Conservation (phyloP, 2,113 vertebrate genomes). For the Rhinolophus sinicus region DNA sequence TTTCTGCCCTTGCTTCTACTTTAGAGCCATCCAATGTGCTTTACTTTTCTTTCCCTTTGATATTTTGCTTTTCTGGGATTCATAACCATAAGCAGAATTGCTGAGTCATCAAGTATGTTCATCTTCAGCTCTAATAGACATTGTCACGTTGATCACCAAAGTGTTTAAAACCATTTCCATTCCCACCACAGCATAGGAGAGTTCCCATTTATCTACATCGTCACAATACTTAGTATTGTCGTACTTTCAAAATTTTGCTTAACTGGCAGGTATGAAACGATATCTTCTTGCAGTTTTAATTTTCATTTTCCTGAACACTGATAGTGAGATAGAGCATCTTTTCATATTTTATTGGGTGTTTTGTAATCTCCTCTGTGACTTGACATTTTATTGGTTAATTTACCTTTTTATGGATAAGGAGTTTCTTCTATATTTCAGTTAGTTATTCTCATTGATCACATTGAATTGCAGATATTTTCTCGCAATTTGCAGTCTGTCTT, state of each 20-base stretch:
- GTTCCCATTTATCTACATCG: not conserved
- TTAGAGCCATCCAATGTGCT: no score
- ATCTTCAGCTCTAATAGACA: not conserved
- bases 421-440: not conserved
- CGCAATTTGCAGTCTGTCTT: not conserved
- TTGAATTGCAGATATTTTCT: not conserved
- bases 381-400: not conserved
- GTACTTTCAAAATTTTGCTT: not conserved
- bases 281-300: not conserved
- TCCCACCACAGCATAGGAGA: fast-evolving
- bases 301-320: not conserved
- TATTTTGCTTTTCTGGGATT: not conserved
- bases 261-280: not conserved
- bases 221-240: not conserved
- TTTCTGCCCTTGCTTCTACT: not conserved
- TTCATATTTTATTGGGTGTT: not conserved
- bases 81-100: not conserved
- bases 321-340: not conserved
- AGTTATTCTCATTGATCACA: not conserved
- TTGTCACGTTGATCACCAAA: not conserved
- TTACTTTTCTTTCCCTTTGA: not conserved
- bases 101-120: not conserved
- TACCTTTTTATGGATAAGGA: not conserved
- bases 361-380: not conserved
- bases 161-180: not conserved